Percentiles rank a stretch among this genome's conserved stretches.
phyloP scores from a whole-genome alignment of 2,113 vertebrate genomes.

The Bos taurus region ARS-UCD2.0 NC_037329.1:56852001-56852500 shows the following conservation, averaged over 20 bases:
- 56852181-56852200: neutral
- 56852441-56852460: constrained; percentile 13
- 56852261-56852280: neutral
- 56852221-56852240: neutral
- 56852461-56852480: constrained; percentile 24
- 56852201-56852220: neutral
- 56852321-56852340: neutral
- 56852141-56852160: constrained; percentile 4
- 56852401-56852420: neutral
- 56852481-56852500: neutral
- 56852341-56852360: neutral
- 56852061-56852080: neutral
- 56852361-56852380: neutral
- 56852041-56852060: neutral
- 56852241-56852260: neutral
- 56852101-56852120: neutral
- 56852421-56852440: neutral
- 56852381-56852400: neutral
- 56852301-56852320: neutral
- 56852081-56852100: neutral
- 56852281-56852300: neutral
- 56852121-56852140: neutral
- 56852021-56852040: neutral
- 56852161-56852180: neutral
- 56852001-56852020: neutral